Conservation (phyloP, 2,888 invertebrate genomes). For the Leptopilina syphax region DNA sequence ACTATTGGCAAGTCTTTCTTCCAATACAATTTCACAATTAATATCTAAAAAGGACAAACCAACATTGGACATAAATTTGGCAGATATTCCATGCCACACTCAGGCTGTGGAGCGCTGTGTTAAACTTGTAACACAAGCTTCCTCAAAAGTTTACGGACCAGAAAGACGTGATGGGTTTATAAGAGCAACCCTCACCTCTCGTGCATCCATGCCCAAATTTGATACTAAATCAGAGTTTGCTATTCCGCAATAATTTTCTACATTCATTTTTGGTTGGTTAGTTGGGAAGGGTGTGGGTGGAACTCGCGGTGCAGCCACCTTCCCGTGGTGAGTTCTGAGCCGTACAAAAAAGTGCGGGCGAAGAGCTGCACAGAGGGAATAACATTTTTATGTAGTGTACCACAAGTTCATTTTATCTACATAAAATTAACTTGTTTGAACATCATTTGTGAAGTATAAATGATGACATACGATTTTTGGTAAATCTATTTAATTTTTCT, state of each 20-base stretch:
- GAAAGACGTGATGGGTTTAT: slow-evolving; percentile 32
- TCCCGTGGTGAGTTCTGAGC: background rate
- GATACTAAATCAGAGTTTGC: slow-evolving; percentile 31
- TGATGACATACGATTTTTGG: background rate
- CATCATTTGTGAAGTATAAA: slow-evolving; percentile 1
- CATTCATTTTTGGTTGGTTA: too few species aligned
- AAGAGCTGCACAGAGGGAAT: slow-evolving; percentile 1
- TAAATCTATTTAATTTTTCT: slow-evolving; percentile 7
- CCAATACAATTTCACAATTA: background rate
- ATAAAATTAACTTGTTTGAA: background rate
- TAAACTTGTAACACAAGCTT: background rate
- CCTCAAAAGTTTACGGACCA: background rate
- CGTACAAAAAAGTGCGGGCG: background rate
- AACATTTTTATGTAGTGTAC: background rate
- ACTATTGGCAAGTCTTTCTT: too few species aligned
- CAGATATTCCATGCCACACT: background rate
- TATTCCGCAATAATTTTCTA: too few species aligned
- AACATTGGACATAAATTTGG: background rate
- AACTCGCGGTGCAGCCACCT: too few species aligned
- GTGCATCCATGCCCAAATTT: slow-evolving; percentile 39
- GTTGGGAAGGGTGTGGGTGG: too few species aligned
- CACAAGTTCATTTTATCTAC: slow-evolving; percentile 1
- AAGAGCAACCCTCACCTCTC: slow-evolving; percentile 20
- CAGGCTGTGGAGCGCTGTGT: background rate
- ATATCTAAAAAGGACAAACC: background rate